Evolutionary conservation across 2,797 vertebrate species (phyloP), one percentile per base, ranked within the genome.

Genomic region (Megalops cyprinoides): DNA sequence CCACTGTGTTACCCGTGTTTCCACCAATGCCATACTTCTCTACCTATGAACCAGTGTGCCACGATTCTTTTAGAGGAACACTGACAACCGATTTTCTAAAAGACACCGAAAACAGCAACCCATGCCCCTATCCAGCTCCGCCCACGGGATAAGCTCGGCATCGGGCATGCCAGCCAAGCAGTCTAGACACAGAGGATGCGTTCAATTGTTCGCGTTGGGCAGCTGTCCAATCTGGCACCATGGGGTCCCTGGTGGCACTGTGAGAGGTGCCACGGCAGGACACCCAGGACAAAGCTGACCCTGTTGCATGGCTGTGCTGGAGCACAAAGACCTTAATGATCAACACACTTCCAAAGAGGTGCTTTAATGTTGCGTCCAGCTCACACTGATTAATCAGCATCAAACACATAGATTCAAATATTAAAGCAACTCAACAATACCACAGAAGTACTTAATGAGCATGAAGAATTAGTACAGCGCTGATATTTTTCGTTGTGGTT

Each of bases 181-280:
- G 81, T 82, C 81, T 79, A 82, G 81, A 82, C 76, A 49, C 76
- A 58, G 69, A 44, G 46, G 71, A 74, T 60, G 34, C 31, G 55
- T 77, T 49, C 69, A 44, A 79, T 79, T 79, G 81, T 82, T 39
- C 49, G 69, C 67, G 71, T 55, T 55, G 81, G 81, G 81, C 81
- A 79, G 18, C 12, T 23, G n/a, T 82, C 81, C 81, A 53, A 48
- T 71, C 31, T 71, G 74, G 77, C 53, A 82, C 81, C 49, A 78
- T 48, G 25, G 34, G 53, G 42, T 71, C 31, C 76, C 48, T 44
- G 77, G 74, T 67, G 74, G 77, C 28, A 37, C n/a, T 49, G 10
- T 25, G 42, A 51, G 60, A 42, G 75, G 25, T 81, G 39, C 62
- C 76, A 58, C 51, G 4, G 23, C 39, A 18, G 58, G 73, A 39